A percentile compares a stretch with the other conserved stretches of the same genome.
Conservation (phyloP, 2,113 vertebrate genomes). For the Pterocles burchelli region DNA sequence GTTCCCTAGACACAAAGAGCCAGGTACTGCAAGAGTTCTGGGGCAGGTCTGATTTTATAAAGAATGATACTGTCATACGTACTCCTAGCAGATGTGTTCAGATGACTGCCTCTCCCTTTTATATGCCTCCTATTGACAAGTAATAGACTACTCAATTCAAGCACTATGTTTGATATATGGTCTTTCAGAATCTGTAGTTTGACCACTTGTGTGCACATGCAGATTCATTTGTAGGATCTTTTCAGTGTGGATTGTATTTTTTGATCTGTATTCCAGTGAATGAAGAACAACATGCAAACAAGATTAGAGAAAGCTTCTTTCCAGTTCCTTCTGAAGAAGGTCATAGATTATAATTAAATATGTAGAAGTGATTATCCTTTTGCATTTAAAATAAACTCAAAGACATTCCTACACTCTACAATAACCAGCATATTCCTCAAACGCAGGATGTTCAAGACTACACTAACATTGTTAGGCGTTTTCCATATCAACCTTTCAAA, state of each 20-base stretch:
- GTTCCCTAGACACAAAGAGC: not conserved
- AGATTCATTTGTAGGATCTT: not conserved
- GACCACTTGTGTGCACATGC: not conserved
- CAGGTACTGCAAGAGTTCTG: not conserved
- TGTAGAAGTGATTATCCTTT: not conserved
- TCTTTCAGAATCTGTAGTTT: not conserved
- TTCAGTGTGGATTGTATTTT: not conserved
- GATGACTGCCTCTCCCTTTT: not conserved
- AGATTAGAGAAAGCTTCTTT: conserved; percentile 44
- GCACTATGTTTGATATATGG: not conserved
- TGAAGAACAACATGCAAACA: not conserved
- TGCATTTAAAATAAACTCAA: not conserved
- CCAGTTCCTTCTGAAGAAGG: not conserved
- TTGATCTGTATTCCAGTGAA: not conserved
- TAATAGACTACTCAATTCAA: not conserved
- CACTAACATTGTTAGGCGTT: not conserved
- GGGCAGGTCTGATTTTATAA: not conserved
- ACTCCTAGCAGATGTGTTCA: not conserved
- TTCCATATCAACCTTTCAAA: not conserved
- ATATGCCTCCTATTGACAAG: not conserved
- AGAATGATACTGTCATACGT: not conserved
- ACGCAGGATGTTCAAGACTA: not conserved
- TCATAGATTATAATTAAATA: not conserved
- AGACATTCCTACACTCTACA: not conserved
- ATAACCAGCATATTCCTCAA: not conserved